Evolutionary conservation across 2,888 invertebrate genomes (phyloP), one percentile per base, ranked within the genome.

Genomic region (Protula sp.): DNA sequence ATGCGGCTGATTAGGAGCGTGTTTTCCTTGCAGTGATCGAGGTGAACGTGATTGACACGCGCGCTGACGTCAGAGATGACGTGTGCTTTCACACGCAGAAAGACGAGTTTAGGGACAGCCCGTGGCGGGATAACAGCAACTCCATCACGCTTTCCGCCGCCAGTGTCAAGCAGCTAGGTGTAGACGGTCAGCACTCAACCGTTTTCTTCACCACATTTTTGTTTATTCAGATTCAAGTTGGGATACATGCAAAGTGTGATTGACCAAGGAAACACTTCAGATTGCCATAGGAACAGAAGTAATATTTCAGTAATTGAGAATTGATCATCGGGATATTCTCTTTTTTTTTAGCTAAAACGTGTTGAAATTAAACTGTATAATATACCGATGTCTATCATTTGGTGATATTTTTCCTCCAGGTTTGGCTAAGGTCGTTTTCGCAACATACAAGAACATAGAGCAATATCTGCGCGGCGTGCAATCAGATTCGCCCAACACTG

Each of bases 391-490:
- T 19, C 38, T 14, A 38, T 14, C 9, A 38, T 38, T 38, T 14
- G 9, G 9, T 38, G 38, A 14, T 19, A 14, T 9, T 38, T 30
- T 29, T 51, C 52, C 51, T 56, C 2, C 62, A 78, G 78, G 71
- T 22, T 59, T 75, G 48, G 72, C 74, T 3, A 71, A 71, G 53
- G 63, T 73, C 3, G 73, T 75, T 1, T 75, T 78, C 62, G 70
- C 75, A 64, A 73, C 72, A 1, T 75, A 77, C 61, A 65, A 71
- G 60, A 71, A 71, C 48, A 67, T 76, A 52, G 70, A 69, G n/a
- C 65, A 71, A 47, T 62, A 73, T 29, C 66, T 76, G 55, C 59
- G n/a, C n/a, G n/a, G n/a, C n/a, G n/a, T 65, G n/a, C 30, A 55
- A 22, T 69, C 67, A 26, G 60, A 62, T 30, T 58, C 61, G 30